Evolutionary conservation across 1,140 invertebrate genomes (phyloP).

Genomic region (Leptopilina clavipes): DNA sequence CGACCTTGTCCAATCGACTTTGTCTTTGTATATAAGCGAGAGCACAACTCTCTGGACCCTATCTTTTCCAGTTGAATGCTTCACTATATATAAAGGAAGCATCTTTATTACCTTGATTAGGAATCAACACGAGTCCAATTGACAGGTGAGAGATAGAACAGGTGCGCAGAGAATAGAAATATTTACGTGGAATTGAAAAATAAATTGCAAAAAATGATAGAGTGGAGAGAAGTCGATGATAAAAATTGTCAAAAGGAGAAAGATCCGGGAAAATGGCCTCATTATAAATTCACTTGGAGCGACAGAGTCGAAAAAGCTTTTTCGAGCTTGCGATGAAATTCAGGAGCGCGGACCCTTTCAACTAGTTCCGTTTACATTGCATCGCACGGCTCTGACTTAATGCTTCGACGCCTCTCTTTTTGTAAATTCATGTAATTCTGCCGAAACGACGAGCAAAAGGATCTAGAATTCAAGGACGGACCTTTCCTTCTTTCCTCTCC

Average conservation of each 20-base stretch:
- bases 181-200: no score
- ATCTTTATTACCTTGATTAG: slow-evolving; percentile 54
- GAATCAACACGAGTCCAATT: slow-evolving; percentile 43
- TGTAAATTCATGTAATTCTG: slow-evolving; percentile 55
- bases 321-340: slow-evolving; percentile 11
- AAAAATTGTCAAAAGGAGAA: slow-evolving; percentile 2
- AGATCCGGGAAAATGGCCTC: slow-evolving; percentile 43
- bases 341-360: neutral
- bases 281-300: slow-evolving; percentile 60
- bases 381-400: slow-evolving; percentile 31
- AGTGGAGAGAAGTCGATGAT: no score
- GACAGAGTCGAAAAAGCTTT: slow-evolving; percentile 37
- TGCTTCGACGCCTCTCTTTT: slow-evolving; percentile 45
- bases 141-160: neutral
- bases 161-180: neutral
- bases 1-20: neutral
- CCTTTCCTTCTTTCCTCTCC: neutral
- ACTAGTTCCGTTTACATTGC: slow-evolving; percentile 18
- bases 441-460: slow-evolving; percentile 5
- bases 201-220: no score
- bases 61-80: slow-evolving; percentile 37
- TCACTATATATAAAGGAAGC: slow-evolving; percentile 43
- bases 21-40: slow-evolving; percentile 4
- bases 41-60: neutral
- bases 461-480: neutral